Conservation (phyloP, 1,140 invertebrate genomes). For the Megalopta genalis region DNA sequence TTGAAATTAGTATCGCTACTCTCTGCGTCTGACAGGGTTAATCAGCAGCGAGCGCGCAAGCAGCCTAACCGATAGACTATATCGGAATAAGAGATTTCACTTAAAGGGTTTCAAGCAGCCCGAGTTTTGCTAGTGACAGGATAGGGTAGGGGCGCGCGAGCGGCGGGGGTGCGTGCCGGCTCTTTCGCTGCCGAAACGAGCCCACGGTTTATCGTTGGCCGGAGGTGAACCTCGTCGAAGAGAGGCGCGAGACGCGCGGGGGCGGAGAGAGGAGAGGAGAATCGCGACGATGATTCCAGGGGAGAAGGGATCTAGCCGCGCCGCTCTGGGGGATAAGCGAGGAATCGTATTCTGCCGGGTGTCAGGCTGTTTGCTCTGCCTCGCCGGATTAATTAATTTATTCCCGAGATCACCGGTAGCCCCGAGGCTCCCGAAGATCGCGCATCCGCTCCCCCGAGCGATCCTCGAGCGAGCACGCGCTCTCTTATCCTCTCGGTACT, state of each 20-base stretch:
- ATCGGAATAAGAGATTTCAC: constrained; percentile 81
- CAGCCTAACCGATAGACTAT: constrained; percentile 50
- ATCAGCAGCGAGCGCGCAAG: constrained; percentile 68
- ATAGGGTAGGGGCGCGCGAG: not conserved
- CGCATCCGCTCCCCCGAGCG: too few relatives aligned
- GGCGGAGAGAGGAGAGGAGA: not conserved
- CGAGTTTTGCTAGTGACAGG: constrained; percentile 81
- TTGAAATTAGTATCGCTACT: constrained; percentile 80
- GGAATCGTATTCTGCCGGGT: constrained; percentile 75
- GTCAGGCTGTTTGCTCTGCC: constrained; percentile 74
- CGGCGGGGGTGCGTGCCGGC: constrained; percentile 38
- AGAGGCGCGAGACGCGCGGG: not conserved
- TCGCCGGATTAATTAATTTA: constrained; percentile 76
- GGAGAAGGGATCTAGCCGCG: constrained; percentile 60
- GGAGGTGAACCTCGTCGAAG: constrained; percentile 6
- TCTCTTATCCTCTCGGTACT: constrained; percentile 50
- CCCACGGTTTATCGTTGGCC: constrained; percentile 21
- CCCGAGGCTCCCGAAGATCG: constrained; percentile 51
- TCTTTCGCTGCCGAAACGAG: constrained; percentile 36
- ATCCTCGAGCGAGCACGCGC: constrained; percentile 21
- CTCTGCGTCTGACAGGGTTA: constrained; percentile 80
- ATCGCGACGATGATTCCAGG: constrained; percentile 40
- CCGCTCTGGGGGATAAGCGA: constrained; percentile 69
- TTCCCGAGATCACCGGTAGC: constrained; percentile 69
- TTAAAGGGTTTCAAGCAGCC: constrained; percentile 78